phyloP scores from a whole-genome alignment of 2,797 vertebrate species.

The Enteromius paludinosus region DNA sequence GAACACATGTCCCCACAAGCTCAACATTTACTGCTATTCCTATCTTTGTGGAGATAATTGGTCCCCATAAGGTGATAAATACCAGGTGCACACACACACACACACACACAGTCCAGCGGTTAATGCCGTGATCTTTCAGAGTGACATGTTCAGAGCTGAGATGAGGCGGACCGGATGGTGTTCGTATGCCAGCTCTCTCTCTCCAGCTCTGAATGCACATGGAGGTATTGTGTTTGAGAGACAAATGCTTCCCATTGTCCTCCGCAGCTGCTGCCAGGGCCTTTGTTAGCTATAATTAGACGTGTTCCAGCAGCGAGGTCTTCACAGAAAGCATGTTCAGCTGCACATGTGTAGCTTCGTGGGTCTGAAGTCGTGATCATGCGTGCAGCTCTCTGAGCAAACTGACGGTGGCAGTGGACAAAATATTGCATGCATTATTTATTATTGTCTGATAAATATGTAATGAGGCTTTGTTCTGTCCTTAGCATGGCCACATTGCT shows the following conservation, averaged over 20 bases:
- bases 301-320: conserved; percentile 40
- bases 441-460: conserved; percentile 16
- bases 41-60: too few species aligned
- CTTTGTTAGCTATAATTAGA: conserved; percentile 74
- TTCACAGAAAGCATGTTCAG: conserved; percentile 51
- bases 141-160: not conserved
- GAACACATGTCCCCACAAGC: too few species aligned
- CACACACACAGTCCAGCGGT: too few species aligned
- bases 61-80: too few species aligned
- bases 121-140: not conserved
- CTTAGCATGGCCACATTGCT: conserved; percentile 95
- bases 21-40: too few species aligned
- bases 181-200: conserved; percentile 11
- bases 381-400: not conserved
- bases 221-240: conserved; percentile 33
- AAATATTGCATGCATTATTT: conserved; percentile 20
- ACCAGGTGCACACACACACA: too few species aligned
- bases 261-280: conserved; percentile 70
- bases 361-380: not conserved
- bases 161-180: not conserved
- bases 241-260: conserved; percentile 69
- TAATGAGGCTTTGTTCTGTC: conserved; percentile 43
- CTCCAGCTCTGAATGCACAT: conserved; percentile 38
- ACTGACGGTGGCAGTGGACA: not conserved
- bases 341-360: not conserved